Conservation (phyloP, 2,113 vertebrate genomes). For the Gila orcuttii region DNA sequence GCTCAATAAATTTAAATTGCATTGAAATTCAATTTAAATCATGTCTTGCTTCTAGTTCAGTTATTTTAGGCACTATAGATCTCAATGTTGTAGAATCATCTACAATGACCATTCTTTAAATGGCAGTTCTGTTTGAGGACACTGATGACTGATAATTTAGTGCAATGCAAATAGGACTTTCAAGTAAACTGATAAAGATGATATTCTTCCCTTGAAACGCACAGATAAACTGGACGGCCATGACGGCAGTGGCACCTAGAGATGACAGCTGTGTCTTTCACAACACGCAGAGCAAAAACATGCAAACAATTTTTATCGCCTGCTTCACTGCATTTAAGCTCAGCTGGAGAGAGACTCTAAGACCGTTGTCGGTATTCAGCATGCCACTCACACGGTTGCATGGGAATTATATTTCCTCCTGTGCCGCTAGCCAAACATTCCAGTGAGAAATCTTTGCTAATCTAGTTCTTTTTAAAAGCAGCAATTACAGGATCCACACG, state of each 20-base stretch:
- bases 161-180: constrained; percentile 4
- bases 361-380: neutral
- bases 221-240: neutral
- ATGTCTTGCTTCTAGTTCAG: neutral
- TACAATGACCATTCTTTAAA: neutral
- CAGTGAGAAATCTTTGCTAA: constrained; percentile 50
- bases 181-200: neutral
- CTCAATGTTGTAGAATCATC: neutral
- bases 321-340: constrained; percentile 20
- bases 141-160: constrained; percentile 7
- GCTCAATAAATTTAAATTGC: neutral
- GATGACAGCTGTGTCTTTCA: constrained; percentile 26
- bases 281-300: constrained; percentile 17
- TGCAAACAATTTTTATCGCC: neutral
- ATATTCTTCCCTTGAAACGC: neutral
- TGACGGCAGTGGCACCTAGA: neutral
- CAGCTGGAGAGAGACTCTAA: neutral
- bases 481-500: constrained; percentile 59
- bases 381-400: constrained; percentile 10
- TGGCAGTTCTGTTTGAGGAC: neutral
- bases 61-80: neutral
- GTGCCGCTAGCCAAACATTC: constrained; percentile 56
- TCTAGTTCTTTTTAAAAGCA: constrained; percentile 57
- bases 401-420: constrained; percentile 40
- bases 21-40: neutral